A percentile compares a stretch with the other conserved stretches of the same genome.
These are phyloP conservation scores for Thaleichthys pacificus DNA, from an alignment of 2,797 vertebrate genomes.

Conservation along the genomic window DNA sequence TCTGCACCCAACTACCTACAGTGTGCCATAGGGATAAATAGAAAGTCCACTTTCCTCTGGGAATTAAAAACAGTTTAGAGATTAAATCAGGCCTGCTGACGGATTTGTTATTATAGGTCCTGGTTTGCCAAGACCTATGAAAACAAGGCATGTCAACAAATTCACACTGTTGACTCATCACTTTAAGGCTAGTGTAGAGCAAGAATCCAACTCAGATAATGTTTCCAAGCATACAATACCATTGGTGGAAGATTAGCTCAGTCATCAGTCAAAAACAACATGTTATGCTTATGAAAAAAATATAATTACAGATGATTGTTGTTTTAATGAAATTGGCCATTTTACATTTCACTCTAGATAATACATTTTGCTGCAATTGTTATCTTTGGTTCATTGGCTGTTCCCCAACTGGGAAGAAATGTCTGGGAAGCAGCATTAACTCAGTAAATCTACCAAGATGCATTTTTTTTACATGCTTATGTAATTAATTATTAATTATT, in stretches of 20 bases:
- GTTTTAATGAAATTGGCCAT: too few relatives aligned
- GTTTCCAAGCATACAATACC: constrained; percentile 25
- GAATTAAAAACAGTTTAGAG: constrained; percentile 38
- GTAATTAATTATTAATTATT: constrained; percentile 32
- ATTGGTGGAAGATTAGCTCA: constrained; percentile 40
- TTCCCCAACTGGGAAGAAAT: too few relatives aligned
- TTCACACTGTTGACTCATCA: constrained; percentile 71
- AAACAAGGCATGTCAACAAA: constrained; percentile 69
- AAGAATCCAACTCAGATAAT: constrained; percentile 24
- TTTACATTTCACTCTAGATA: too few relatives aligned
- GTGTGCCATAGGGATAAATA: constrained; percentile 47
- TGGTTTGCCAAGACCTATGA: constrained; percentile 55
- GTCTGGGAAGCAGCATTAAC: too few relatives aligned
- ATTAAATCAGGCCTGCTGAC: constrained; percentile 57
- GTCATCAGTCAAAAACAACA: constrained; percentile 43
- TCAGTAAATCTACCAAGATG: too few relatives aligned
- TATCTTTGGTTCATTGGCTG: too few relatives aligned
- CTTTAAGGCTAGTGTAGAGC: constrained; percentile 43
- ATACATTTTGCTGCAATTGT: too few relatives aligned
- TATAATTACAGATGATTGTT: too few relatives aligned
- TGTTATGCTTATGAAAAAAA: too few relatives aligned
- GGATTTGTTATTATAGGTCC: constrained; percentile 49
- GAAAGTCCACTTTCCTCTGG: constrained; percentile 36
- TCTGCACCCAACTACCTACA: constrained; percentile 34
- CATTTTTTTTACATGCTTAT: constrained; percentile 24